phyloP scores from a whole-genome alignment of 1,140 invertebrate genomes.

The Subanguina moxae region DNA sequence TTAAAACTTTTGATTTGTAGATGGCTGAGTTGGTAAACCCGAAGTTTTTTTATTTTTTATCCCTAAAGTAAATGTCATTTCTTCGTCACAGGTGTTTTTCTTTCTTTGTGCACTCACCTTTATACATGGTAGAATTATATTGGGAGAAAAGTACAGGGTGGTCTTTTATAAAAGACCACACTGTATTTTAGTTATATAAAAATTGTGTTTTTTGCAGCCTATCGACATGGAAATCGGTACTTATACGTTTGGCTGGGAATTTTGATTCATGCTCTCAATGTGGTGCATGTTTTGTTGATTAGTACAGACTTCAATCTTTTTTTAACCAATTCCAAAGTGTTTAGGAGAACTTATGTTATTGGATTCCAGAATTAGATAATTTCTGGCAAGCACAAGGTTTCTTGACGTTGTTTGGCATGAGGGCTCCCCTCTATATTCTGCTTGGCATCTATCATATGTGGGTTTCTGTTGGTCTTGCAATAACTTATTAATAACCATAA shows the following conservation, averaged over 20 bases:
- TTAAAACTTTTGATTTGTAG: too few species aligned
- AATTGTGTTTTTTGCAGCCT: constrained; percentile 43
- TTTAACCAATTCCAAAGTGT: too few species aligned
- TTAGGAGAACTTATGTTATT: constrained; percentile 47
- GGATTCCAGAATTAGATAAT: constrained; percentile 54
- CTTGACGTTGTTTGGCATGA: constrained; percentile 52
- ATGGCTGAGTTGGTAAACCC: constrained; percentile 52
- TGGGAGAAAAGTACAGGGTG: constrained; percentile 13
- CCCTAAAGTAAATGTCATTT: neutral
- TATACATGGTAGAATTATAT: constrained; percentile 60
- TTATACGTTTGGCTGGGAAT: constrained; percentile 57
- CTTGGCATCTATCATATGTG: constrained; percentile 55
- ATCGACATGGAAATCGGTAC: constrained; percentile 48
- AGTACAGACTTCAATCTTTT: too few species aligned
- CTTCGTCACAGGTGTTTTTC: constrained; percentile 45
- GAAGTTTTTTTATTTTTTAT: neutral
- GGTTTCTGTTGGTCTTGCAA: too few species aligned
- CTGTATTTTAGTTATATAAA: neutral
- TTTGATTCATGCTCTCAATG: constrained; percentile 52
- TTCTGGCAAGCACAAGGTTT: constrained; percentile 59
- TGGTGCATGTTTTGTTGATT: too few species aligned
- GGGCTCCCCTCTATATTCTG: constrained; percentile 55
- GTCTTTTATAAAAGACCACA: neutral
- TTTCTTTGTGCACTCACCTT: constrained; percentile 59
- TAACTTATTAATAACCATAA: too few species aligned